Base-by-base conservation (phyloP, 2,113 vertebrate species). In the Ia io region DNA sequence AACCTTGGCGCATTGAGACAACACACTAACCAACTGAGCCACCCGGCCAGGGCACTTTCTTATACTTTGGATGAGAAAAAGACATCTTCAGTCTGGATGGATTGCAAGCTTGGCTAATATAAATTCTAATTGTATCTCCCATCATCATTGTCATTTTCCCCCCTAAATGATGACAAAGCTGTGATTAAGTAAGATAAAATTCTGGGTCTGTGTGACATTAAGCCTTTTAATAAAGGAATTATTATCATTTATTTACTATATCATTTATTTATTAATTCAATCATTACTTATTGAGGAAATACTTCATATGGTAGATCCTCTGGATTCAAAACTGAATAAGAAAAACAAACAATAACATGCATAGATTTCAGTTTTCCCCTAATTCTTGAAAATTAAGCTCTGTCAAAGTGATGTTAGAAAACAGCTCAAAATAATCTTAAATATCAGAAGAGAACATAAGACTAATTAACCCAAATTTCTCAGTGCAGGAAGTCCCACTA, bases 301-400 rank as follows among this genome's bases (percentile, higher is more conserved):
- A 42, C 6, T 67, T 83, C 61, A 40, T 42, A 69, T 88, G 30
- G 30, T 74, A 61, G 5, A 42, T 70, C 77, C 28, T 88, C 18
- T 65, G 32, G 32, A 84, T 84, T 70, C 11, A 76, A 94, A 79
- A 83, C 8, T 90, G 69, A 79, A 35, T 23, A 70, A 70, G 28
- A 67, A 89, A 93, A 77, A 78, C 93, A 93, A 69, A 35, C 20
- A 84, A 18, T 51, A 42, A 69, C 40, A 69, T 35, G 4, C 17
- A 69, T 16, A 70, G 40, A 90, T 76, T 79, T 90, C 22, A 76
- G 17, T 90, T 56, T 30, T 70, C 30, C 20, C 47, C 37, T 28
- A 51, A 92, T 84, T 84, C 44, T 92, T 83, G 2, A 96, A 93
- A 97, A 67, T 6, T 88, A 42, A 94, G 6, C 7, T 93, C n/a